phyloP scores from a whole-genome alignment of 2,113 vertebrate species.

The Oncorhynchus mykiss region DNA sequence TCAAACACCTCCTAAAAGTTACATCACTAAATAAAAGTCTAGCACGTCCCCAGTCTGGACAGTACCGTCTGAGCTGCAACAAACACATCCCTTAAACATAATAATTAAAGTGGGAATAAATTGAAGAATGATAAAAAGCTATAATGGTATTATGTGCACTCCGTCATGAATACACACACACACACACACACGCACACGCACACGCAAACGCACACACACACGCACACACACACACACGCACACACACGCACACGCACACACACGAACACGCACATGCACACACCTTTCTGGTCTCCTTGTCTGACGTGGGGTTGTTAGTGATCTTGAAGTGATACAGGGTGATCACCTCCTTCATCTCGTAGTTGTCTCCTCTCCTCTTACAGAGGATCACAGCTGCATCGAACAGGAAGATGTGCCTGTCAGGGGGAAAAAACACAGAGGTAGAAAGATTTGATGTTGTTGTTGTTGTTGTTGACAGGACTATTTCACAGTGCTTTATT shows the following conservation, averaged over 20 bases:
- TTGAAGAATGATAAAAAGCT: no score
- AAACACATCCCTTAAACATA: no score
- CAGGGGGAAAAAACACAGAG: background rate
- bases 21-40: no score
- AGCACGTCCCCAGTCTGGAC: no score
- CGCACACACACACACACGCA: background rate
- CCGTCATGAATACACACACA: no score
- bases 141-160: background rate
- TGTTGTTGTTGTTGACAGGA: no score
- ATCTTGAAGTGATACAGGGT: slow-evolving; percentile 96
- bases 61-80: no score
- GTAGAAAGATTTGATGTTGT: no score
- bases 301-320: slow-evolving; percentile 92
- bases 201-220: background rate
- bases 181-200: background rate
- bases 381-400: slow-evolving; percentile 93
- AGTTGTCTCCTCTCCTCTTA: slow-evolving; percentile 93
- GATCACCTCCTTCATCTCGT: slow-evolving; percentile 98
- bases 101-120: no score
- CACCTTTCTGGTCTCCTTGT: slow-evolving; percentile 97
- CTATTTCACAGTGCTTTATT: no score
- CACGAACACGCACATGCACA: background rate
- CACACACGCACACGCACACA: background rate
- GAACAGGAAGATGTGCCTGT: slow-evolving; percentile 92
- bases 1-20: background rate